Evolutionary conservation across 1,140 invertebrate genomes (phyloP).

Genomic region (Achatina immaculata): DNA sequence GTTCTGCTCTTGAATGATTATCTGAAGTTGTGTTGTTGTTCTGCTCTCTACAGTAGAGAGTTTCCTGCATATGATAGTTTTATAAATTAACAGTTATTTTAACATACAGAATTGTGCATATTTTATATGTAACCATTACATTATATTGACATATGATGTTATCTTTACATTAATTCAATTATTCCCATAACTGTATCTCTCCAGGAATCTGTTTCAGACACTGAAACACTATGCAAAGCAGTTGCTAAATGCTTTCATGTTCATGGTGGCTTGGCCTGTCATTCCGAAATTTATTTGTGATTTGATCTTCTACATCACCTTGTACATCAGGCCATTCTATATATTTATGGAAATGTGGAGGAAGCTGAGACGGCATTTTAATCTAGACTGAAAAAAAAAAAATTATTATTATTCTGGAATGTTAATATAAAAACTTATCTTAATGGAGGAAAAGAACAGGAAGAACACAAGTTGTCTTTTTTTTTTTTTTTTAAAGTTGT

Average conservation of each 20-base stretch:
- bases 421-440: too few relatives aligned
- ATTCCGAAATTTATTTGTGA: conserved; percentile 33
- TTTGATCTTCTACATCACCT: conserved; percentile 15
- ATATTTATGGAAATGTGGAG: neutral
- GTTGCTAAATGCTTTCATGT: conserved; percentile 29
- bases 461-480: too few relatives aligned
- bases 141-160: neutral
- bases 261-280: conserved; percentile 33
- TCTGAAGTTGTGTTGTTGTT: too few relatives aligned
- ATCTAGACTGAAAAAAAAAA: neutral
- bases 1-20: too few relatives aligned
- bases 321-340: conserved; percentile 31
- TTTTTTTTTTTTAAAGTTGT: too few relatives aligned
- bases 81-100: too few relatives aligned
- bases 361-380: neutral
- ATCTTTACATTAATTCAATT: neutral
- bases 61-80: too few relatives aligned
- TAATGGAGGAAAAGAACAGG: too few relatives aligned
- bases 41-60: too few relatives aligned
- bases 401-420: too few relatives aligned
- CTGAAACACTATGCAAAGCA: neutral
- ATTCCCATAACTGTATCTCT: neutral
- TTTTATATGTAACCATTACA: neutral
- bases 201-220: neutral
- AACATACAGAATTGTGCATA: neutral